Evolutionary conservation across 2,113 vertebrate species (phyloP), one percentile per base, ranked within the genome.

Genomic region (Salvelinus namaycush): DNA sequence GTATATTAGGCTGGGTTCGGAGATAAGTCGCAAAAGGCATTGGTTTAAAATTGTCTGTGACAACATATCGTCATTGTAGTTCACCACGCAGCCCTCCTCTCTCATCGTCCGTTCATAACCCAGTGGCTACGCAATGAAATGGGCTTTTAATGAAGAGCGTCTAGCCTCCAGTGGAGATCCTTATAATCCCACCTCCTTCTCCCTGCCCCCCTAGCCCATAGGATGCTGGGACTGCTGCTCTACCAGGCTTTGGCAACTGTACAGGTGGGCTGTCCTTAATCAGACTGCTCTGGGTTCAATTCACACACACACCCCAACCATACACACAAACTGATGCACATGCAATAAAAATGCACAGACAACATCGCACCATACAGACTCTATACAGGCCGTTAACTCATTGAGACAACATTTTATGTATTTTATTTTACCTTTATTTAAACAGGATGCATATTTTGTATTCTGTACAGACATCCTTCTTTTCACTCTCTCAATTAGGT

Each of bases 111-210:
- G 57, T 60, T 68, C 69, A 72, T 22, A 80, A 68, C 82, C 84
- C 76, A 81, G 59, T 79, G 70, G 80, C 82, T 67, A 44, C 59
- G n/a, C 79, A 81, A 90, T 90, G 86, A 90, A 91, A 91, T 89
- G 87, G 87, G 82, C 74, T 86, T 92, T 92, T 93, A 93, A 93
- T 91, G 89, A 89, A 89, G 84, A 87, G 66, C 76, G 77, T 76
- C 89, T 89, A 84, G 87, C 85, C 77, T 66, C 69, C 78, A 78
- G 68, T 81, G 80, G 82, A 82, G 89, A 79, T 87, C 64, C 89
- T 92, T 92, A 90, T 76, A 82, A 81, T 62, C 9, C 73, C 59
- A 39, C 12, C 72, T 70, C n/a, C 16, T 34, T 5, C 48, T 54
- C 51, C 16, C 51, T 18, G 51, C 51, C 51, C 12, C 14, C 16